Percentiles rank a stretch among this genome's conserved stretches.
Conservation (phyloP, 2,797 vertebrate genomes). For the Pangasius macronema region DNA sequence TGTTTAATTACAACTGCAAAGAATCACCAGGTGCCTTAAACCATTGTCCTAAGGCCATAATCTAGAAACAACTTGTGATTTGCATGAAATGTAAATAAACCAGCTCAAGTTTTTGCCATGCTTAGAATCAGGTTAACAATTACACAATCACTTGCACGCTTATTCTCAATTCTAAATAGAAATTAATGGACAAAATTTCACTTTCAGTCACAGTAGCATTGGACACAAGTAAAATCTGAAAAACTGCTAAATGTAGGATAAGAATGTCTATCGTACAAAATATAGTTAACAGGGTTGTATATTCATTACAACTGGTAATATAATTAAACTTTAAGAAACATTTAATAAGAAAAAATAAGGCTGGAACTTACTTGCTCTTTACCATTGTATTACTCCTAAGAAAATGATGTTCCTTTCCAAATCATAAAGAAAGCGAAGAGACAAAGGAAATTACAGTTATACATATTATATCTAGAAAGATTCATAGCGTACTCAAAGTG, state of each 20-base stretch:
- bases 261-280: not conserved
- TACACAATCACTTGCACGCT: not conserved
- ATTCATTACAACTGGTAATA: not conserved
- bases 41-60: not conserved
- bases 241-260: not conserved
- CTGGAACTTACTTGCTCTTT: not conserved
- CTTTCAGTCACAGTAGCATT: not conserved
- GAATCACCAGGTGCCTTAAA: not conserved
- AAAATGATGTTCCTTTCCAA: not conserved
- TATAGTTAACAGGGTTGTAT: not conserved
- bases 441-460: not conserved
- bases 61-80: not conserved
- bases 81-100: constrained; percentile 3
- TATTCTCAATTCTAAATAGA: not conserved
- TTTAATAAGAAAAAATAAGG: not conserved
- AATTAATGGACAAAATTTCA: not conserved
- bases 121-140: not conserved
- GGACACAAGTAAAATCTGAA: not conserved
- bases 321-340: not conserved
- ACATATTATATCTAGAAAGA: not conserved
- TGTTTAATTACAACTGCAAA: not conserved
- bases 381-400: not conserved
- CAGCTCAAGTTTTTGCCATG: not conserved
- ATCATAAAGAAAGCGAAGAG: not conserved
- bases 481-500: not conserved